These are phyloP conservation scores for Scleropages formosus DNA, from an alignment of 2,797 vertebrate species.

Conservation along the genomic window DNA sequence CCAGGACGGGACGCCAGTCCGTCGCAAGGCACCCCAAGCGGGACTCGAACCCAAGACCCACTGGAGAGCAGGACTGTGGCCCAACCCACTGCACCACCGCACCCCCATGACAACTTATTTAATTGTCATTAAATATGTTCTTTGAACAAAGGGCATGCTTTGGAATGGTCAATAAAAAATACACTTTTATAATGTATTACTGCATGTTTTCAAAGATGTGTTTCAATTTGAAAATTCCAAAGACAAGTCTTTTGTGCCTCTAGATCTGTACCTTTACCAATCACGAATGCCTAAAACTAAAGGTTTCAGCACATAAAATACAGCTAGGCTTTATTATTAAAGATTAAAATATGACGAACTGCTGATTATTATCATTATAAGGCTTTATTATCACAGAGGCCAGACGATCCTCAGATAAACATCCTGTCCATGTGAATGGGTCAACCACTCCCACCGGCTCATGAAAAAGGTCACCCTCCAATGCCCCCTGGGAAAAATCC, in stretches of 20 bases:
- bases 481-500: not conserved
- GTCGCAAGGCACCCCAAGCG: too few species aligned
- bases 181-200: too few species aligned
- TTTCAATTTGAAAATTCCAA: not conserved
- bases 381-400: not conserved
- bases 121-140: not conserved
- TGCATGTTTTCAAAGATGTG: too few species aligned
- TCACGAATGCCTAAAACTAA: too few species aligned
- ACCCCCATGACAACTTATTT: too few species aligned
- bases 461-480: not conserved
- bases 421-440: not conserved
- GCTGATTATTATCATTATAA: not conserved
- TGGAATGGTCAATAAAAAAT: too few species aligned
- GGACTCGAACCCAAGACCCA: too few species aligned
- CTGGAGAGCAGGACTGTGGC: too few species aligned
- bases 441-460: slow-evolving; percentile 11
- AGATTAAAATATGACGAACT: too few species aligned
- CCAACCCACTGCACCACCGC: too few species aligned
- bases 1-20: too few species aligned
- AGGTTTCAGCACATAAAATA: not conserved
- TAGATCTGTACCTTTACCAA: not conserved
- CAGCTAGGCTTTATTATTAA: not conserved
- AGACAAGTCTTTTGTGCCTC: not conserved
- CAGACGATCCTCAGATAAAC: not conserved
- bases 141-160: too few species aligned